Evolutionary conservation across 1,140 invertebrate genomes (phyloP).

Genomic region (Heliothis subflexa): DNA sequence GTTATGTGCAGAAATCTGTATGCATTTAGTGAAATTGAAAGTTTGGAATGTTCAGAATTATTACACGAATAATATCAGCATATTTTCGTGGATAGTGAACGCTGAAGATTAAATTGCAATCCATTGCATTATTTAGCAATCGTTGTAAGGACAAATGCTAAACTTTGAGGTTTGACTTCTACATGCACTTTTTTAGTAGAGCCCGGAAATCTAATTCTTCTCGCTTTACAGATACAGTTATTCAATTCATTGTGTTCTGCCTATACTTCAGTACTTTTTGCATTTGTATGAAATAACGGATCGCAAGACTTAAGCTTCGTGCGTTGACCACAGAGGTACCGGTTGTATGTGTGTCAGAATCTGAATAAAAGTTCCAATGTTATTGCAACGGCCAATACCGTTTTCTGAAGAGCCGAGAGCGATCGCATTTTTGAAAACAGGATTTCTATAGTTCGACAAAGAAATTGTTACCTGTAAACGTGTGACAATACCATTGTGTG

Average conservation of each 20-base stretch:
- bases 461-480: not conserved
- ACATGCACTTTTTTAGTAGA: too few relatives aligned
- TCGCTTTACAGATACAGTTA: too few relatives aligned
- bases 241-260: too few relatives aligned
- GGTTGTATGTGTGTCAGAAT: conserved; percentile 24
- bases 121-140: too few relatives aligned
- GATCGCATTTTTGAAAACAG: not conserved
- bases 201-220: too few relatives aligned
- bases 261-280: too few relatives aligned
- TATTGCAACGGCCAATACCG: not conserved
- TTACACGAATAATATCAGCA: not conserved
- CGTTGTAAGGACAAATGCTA: too few relatives aligned
- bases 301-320: not conserved
- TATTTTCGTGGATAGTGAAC: too few relatives aligned
- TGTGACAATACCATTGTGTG: too few relatives aligned
- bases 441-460: not conserved
- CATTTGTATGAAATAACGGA: not conserved
- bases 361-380: conserved; percentile 16
- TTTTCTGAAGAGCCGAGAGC: not conserved
- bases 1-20: not conserved
- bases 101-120: too few relatives aligned
- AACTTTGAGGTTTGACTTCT: not conserved
- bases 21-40: not conserved
- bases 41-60: too few relatives aligned
- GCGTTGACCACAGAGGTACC: conserved; percentile 6